Base-by-base conservation (phyloP, 2,888 invertebrate genomes). In the Autographa gamma region DNA sequence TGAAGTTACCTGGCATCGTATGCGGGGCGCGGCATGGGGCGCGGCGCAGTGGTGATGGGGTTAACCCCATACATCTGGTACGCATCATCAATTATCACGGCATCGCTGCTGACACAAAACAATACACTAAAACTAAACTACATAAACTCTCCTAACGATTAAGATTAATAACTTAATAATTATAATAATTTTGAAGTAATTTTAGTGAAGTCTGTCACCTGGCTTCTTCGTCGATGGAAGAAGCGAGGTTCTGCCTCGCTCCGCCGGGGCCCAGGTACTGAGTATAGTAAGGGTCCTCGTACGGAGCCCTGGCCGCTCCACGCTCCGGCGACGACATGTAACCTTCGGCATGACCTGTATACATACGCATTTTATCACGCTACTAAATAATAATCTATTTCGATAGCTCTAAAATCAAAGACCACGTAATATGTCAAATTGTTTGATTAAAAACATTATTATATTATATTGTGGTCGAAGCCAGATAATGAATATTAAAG, bases 161-260 rank as follows among this genome's bases (percentile, higher is more conserved):
- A 34, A 8, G 8, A 34, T 34, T 34, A 34, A 34, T 34, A 5
- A 34, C 2, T 8, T 5, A 34, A 34, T 34, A 6, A 34, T 34
- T 8, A 34, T 34, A 34, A 5, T 34, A 34, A 34, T 34, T 2
- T 34, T 34, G 16, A 9, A 52, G n/a, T n/a, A n/a, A 43, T 16
- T 4, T 4, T 8, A 11, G 19, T 19, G 13, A 56, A 25, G 25
- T 48, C 5, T 48, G 54, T 92, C 94, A 97, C 97, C 97, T 97
- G 73, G 98, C 96, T 94, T 99, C 98, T 91, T 98, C 98, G 88
- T 99, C 99, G 81, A 99, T 98, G 71, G 98, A 97, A 6, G 99
- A 98, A 9, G 98, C 98, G 74, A 98, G 98, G 60, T 96, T 96
- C 3, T 96, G 93, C 43, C 96, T 91, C 8, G 97, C 97, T 8